These are phyloP conservation scores for Poeciliopsis turrubarensis DNA, from an alignment of 2,113 vertebrate genomes.

Conservation along the genomic window DNA sequence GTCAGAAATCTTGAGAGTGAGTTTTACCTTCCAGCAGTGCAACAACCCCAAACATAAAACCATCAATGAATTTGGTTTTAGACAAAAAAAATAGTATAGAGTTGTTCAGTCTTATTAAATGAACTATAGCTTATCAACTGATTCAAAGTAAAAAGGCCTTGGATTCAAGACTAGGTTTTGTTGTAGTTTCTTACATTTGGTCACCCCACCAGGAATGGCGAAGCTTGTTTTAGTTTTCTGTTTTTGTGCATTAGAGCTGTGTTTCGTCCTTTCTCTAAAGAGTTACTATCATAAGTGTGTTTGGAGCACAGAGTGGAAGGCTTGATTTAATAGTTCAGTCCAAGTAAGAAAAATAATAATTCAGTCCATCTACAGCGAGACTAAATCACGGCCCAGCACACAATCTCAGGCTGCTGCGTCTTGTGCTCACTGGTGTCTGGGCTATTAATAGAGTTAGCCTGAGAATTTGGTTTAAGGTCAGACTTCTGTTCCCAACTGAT, in stretches of 20 bases:
- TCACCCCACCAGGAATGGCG: not conserved
- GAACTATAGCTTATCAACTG: no score
- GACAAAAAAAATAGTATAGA: no score
- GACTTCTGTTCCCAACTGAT: conserved; percentile 67
- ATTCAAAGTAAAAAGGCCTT: not conserved
- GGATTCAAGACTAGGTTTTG: not conserved
- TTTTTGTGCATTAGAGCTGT: conserved; percentile 6
- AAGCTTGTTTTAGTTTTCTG: conserved; percentile 27
- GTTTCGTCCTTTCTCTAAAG: conserved; percentile 3
- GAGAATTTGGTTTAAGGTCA: conserved; percentile 81
- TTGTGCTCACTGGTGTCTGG: conserved; percentile 65
- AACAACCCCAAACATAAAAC: not conserved
- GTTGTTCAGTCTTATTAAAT: no score
- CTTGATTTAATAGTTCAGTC: conserved; percentile 50
- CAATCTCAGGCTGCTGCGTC: conserved; percentile 59
- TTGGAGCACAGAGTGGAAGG: not conserved
- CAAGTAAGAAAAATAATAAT: not conserved
- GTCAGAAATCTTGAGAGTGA: not conserved
- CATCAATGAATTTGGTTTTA: not conserved
- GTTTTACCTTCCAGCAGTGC: not conserved
- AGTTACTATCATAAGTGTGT: conserved; percentile 12
- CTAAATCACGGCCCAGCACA: conserved; percentile 30
- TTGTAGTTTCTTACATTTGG: not conserved
- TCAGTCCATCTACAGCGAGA: conserved; percentile 48
- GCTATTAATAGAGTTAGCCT: conserved; percentile 80